Percentiles rank a stretch among this genome's conserved stretches.
phyloP scores from a whole-genome alignment of 2,888 invertebrate species.

The Entomobrya proxima region DNA sequence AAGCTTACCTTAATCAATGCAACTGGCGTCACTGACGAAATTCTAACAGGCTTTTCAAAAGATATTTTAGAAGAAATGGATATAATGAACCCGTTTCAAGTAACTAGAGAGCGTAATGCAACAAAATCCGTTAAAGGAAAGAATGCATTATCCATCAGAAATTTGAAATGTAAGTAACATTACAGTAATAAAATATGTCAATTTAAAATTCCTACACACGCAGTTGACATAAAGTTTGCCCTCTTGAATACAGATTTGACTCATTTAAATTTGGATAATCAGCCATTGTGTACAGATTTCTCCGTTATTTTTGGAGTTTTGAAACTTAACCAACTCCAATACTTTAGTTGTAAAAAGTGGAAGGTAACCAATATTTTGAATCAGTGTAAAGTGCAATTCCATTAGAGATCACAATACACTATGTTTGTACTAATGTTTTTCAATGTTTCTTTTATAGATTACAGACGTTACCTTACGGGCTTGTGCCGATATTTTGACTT shows the following conservation, averaged over 20 bases:
- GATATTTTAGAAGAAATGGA: slow-evolving; percentile 62
- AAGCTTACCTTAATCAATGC: slow-evolving; percentile 59
- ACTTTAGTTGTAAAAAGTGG: slow-evolving; percentile 66
- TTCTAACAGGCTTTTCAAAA: slow-evolving; percentile 64
- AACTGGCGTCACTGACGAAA: slow-evolving; percentile 63
- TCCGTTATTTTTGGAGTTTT: slow-evolving; percentile 66
- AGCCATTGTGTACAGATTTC: slow-evolving; percentile 60
- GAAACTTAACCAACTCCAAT: slow-evolving; percentile 49
- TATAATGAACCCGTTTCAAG: slow-evolving; percentile 64
- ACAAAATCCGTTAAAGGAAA: background rate
- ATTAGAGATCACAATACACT: background rate
- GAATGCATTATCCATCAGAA: slow-evolving; percentile 47
- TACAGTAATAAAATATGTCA: background rate
- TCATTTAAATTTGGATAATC: slow-evolving; percentile 63
- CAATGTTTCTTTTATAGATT: slow-evolving; percentile 42
- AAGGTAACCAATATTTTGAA: slow-evolving; percentile 55
- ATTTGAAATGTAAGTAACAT: slow-evolving; percentile 55
- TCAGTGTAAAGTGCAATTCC: background rate
- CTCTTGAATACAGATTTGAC: slow-evolving; percentile 49
- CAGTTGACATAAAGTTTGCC: background rate
- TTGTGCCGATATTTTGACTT: slow-evolving; percentile 43
- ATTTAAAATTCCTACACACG: background rate
- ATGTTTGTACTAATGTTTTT: background rate
- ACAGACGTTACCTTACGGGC: slow-evolving; percentile 63
- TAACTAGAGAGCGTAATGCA: background rate